phyloP scores from a whole-genome alignment of 1,140 invertebrate genomes.

The Scaptomyza montana region DNA sequence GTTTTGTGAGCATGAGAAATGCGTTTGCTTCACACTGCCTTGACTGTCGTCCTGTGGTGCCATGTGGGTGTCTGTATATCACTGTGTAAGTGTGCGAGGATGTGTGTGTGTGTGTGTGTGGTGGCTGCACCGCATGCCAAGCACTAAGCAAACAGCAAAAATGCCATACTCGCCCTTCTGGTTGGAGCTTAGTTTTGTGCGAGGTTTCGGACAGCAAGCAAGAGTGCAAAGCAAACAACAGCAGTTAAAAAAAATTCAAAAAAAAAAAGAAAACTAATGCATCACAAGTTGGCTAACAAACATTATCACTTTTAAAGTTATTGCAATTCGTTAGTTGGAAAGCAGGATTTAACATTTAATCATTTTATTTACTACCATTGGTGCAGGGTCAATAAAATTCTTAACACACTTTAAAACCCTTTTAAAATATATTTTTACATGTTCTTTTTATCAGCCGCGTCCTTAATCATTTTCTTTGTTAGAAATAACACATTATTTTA shows the following conservation, averaged over 20 bases:
- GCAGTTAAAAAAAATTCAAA: slow-evolving; percentile 47
- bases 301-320: slow-evolving; percentile 29
- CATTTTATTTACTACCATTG: neutral
- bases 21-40: slow-evolving; percentile 31
- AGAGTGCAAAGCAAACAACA: slow-evolving; percentile 72
- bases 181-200: slow-evolving; percentile 22
- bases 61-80: neutral
- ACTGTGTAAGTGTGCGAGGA: slow-evolving; percentile 11
- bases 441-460: slow-evolving; percentile 1
- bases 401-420: neutral
- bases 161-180: slow-evolving; percentile 26
- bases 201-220: slow-evolving; percentile 59
- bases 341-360: neutral
- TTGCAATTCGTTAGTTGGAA: slow-evolving; percentile 26
- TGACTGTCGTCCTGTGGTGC: slow-evolving; percentile 27
- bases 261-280: slow-evolving; percentile 58
- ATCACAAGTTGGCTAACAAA: slow-evolving; percentile 54
- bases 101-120: slow-evolving; percentile 31
- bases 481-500: slow-evolving; percentile 37
- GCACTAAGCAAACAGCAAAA: slow-evolving; percentile 65
- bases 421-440: slow-evolving; percentile 5
- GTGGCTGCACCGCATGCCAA: slow-evolving; percentile 62
- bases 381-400: neutral
- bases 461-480: slow-evolving; percentile 32
- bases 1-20: slow-evolving; percentile 71